These are phyloP conservation scores for Mythimna albipuncta DNA, from an alignment of 2,888 invertebrate genomes.

Conservation along the genomic window DNA sequence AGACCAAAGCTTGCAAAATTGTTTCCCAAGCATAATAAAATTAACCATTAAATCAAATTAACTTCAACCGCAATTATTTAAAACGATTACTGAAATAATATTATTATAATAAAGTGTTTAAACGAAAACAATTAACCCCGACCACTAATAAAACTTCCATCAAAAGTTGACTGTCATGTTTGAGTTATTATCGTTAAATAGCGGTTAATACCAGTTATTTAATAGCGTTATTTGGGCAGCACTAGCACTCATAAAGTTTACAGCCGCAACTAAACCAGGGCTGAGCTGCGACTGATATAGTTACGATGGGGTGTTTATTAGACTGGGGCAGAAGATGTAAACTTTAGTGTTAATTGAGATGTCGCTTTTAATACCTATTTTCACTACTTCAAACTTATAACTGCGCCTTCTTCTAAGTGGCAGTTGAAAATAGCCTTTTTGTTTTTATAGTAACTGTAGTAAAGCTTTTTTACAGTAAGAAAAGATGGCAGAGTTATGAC, in stretches of 20 bases:
- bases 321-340: conserved; percentile 19
- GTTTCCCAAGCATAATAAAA: conserved; percentile 9
- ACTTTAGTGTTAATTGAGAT: conserved; percentile 32
- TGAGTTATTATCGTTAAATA: conserved; percentile 52
- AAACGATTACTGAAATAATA: conserved; percentile 13
- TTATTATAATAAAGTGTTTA: conserved; percentile 11
- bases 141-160: conserved; percentile 38
- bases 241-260: conserved; percentile 62
- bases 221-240: conserved; percentile 41
- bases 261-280: conserved; percentile 46
- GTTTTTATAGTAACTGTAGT: not conserved
- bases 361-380: conserved; percentile 15
- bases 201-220: conserved; percentile 43
- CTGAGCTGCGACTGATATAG: conserved; percentile 58
- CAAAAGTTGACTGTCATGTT: conserved; percentile 41
- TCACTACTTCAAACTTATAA: not conserved
- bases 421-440: not conserved
- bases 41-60: conserved; percentile 15
- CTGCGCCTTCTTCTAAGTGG: not conserved
- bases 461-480: too few relatives aligned
- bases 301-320: conserved; percentile 60
- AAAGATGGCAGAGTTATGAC: too few relatives aligned
- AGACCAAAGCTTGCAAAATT: not conserved
- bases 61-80: conserved; percentile 20
- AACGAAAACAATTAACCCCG: conserved; percentile 41